Evolutionary conservation across 2,888 invertebrate species (phyloP).

Genomic region (Dromius quadrimaculatus): DNA sequence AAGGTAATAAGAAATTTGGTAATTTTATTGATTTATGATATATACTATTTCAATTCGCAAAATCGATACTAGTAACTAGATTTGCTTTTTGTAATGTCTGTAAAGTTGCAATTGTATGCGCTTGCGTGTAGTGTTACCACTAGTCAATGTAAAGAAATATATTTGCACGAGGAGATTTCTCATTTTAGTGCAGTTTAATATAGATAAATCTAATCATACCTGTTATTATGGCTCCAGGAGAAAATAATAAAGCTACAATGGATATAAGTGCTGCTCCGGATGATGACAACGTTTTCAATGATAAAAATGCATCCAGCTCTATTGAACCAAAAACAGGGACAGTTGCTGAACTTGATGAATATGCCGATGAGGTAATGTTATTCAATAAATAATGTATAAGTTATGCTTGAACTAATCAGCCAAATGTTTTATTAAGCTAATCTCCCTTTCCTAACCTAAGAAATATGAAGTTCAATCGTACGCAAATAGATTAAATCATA

Average conservation of each 20-base stretch:
- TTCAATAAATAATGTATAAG: too few relatives aligned
- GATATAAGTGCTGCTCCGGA: slow-evolving; percentile 63
- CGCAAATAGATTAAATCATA: too few relatives aligned
- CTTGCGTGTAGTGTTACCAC: slow-evolving; percentile 46
- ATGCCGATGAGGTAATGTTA: slow-evolving; percentile 43
- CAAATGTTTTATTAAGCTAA: too few relatives aligned
- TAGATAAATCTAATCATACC: slow-evolving; percentile 49
- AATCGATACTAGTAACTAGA: slow-evolving; percentile 30
- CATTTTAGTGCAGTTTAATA: slow-evolving; percentile 1
- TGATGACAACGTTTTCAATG: slow-evolving; percentile 63
- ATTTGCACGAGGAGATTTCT: slow-evolving; percentile 44
- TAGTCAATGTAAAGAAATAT: slow-evolving; percentile 42
- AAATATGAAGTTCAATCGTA: not conserved
- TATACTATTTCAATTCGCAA: slow-evolving; percentile 12
- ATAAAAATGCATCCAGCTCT: slow-evolving; percentile 56
- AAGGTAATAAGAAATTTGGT: slow-evolving; percentile 42
- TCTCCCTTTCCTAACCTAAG: too few relatives aligned
- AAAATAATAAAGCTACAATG: slow-evolving; percentile 70
- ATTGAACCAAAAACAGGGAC: slow-evolving; percentile 5
- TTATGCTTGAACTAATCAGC: too few relatives aligned
- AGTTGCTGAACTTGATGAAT: slow-evolving; percentile 58
- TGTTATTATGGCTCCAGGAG: slow-evolving; percentile 67
- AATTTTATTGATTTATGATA: slow-evolving; percentile 22
- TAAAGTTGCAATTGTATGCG: slow-evolving; percentile 41
- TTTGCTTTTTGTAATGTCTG: slow-evolving; percentile 2